These are phyloP conservation scores for Myiotriccus ornatus DNA, from an alignment of 2,797 vertebrate genomes.

Conservation along the genomic window DNA sequence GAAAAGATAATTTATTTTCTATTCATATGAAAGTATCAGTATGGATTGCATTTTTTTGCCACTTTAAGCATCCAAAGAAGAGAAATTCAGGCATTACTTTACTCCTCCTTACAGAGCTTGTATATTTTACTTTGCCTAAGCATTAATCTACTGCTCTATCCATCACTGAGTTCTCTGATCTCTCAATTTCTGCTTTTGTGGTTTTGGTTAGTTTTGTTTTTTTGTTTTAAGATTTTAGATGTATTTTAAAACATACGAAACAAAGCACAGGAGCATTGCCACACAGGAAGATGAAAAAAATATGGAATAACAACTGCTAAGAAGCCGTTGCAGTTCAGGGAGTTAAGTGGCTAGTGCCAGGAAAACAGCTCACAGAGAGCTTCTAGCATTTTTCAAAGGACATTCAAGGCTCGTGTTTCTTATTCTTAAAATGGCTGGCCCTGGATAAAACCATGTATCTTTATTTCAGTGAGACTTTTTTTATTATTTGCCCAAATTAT, in stretches of 20 bases:
- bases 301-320: not conserved
- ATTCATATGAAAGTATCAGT: not conserved
- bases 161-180: not conserved
- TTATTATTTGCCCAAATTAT: not conserved
- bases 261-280: not conserved
- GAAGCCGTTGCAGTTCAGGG: not conserved
- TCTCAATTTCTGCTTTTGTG: not conserved
- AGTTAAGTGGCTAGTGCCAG: not conserved
- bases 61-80: not conserved
- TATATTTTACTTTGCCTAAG: not conserved
- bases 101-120: not conserved
- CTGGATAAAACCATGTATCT: not conserved
- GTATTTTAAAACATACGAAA: not conserved
- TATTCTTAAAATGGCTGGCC: not conserved
- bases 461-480: not conserved
- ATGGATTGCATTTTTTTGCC: not conserved
- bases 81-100: not conserved
- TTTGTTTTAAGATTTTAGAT: not conserved
- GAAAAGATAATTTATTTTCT: not conserved
- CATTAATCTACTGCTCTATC: not conserved
- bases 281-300: not conserved
- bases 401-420: not conserved
- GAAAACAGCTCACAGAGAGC: not conserved
- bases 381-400: not conserved
- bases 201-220: not conserved